These are phyloP conservation scores for Leptinotarsa lineolata DNA, from an alignment of 1,140 invertebrate genomes.

Conservation along the genomic window DNA sequence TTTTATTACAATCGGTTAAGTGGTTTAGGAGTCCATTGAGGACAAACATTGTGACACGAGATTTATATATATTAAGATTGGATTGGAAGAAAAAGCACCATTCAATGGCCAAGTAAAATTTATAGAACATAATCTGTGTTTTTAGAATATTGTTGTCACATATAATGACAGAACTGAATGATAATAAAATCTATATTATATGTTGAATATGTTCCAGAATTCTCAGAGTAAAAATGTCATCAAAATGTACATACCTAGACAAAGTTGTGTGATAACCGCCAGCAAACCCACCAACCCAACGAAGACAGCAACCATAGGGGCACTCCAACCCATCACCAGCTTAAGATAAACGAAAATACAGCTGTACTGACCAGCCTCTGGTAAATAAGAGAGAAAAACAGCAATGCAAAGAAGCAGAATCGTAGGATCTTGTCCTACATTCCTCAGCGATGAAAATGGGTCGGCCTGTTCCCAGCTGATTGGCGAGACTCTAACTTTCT, in stretches of 20 bases:
- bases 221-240: background rate
- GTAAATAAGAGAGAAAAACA: conserved; percentile 96
- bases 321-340: conserved; percentile 95
- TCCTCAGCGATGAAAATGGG: conserved; percentile 91
- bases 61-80: no score
- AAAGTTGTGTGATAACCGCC: conserved; percentile 92
- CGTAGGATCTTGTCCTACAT: conserved; percentile 94
- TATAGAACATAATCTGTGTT: no score
- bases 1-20: no score
- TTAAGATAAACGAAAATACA: conserved; percentile 99
- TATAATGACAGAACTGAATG: no score
- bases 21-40: no score
- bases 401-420: conserved; percentile 96
- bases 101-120: no score
- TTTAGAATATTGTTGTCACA: no score
- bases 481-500: conserved; percentile 81
- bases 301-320: conserved; percentile 93
- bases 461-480: conserved; percentile 97
- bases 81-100: no score
- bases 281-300: conserved; percentile 96
- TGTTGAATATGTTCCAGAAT: no score
- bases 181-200: no score
- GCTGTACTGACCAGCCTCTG: conserved; percentile 98
- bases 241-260: conserved; percentile 72
- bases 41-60: no score